A percentile compares a stretch with the other conserved stretches of the same genome.
These are phyloP conservation scores for Anabacerthia variegaticeps DNA, from an alignment of 2,797 vertebrate species.

Conservation along the genomic window DNA sequence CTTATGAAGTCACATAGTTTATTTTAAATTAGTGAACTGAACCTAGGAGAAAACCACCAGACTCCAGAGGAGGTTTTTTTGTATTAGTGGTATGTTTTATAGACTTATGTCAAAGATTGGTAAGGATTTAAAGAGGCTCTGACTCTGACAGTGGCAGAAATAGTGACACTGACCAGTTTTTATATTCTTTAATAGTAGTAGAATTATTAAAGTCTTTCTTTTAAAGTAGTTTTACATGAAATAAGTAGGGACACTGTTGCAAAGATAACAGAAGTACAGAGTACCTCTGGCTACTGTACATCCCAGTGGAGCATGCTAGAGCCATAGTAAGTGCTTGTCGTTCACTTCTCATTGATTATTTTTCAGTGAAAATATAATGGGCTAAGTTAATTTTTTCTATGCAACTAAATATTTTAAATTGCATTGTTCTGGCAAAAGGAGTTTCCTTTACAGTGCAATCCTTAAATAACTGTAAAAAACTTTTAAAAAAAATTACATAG, in stretches of 20 bases:
- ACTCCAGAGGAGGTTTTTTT: neutral
- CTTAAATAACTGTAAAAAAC: neutral
- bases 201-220: neutral
- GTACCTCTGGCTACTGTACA: constrained; percentile 1
- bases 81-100: neutral
- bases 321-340: neutral
- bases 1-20: constrained; percentile 1
- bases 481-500: neutral
- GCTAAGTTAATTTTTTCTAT: neutral
- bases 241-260: neutral
- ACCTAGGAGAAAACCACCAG: neutral
- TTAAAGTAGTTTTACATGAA: neutral
- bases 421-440: neutral
- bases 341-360: neutral
- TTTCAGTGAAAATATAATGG: neutral
- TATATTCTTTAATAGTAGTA: neutral
- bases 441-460: neutral
- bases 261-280: constrained; percentile 14
- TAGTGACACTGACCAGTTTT: neutral
- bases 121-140: neutral
- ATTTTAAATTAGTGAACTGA: constrained; percentile 35
- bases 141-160: neutral
- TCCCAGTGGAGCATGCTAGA: neutral
- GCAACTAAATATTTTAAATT: constrained; percentile 12
- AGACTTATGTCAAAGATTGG: neutral